Base-by-base conservation (phyloP, 2,888 invertebrate species). In the Ecdyonurus torrentis region DNA sequence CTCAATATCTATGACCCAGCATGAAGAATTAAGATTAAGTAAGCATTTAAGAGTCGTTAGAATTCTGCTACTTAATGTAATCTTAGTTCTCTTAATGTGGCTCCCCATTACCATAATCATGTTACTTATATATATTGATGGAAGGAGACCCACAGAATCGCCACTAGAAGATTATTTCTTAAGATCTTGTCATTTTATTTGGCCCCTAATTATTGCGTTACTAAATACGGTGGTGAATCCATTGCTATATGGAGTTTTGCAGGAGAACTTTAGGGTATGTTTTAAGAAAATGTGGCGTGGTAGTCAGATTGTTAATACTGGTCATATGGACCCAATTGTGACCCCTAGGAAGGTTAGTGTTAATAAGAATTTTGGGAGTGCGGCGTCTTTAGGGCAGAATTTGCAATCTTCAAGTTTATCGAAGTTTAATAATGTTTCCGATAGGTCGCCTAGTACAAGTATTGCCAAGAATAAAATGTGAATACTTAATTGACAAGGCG, bases 1-100 rank as follows among this genome's bases (percentile, higher is more conserved):
- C 19, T 63, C 63, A 2, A 58, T 63, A 2, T 76, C 77, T 64
- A 67, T 78, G 23, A 77, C 77, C 0, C 77, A 77, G 20, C 78
- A 77, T 68, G 79, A 78, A 69, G 79, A 79, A 68, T 69, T 76
- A 25, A 72, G 81, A 52, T 70, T 81, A 58, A 75, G 77, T 67
- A 80, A 79, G 66, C 81, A 81, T 70, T 72, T 80, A 22, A 73
- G 78, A 60, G 79, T 79, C 22, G 78, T 81, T 0, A 72, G 80
- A 52, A 74, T 80, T 23, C 71, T 81, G 25, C 73, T 79, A 61
- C 70, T 80, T 55, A 81, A 81, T 69, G 79, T 81, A 15, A 69
- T 79, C 2, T 76, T 79, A 2, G 80, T 81, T 1, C 72, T 81
- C n/a, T 70, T 79, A 15, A 81, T 81, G 81, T 81, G 81, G 81